Evolutionary conservation across 1,140 invertebrate genomes (phyloP).

Genomic region (Drosophila kohkoa): DNA sequence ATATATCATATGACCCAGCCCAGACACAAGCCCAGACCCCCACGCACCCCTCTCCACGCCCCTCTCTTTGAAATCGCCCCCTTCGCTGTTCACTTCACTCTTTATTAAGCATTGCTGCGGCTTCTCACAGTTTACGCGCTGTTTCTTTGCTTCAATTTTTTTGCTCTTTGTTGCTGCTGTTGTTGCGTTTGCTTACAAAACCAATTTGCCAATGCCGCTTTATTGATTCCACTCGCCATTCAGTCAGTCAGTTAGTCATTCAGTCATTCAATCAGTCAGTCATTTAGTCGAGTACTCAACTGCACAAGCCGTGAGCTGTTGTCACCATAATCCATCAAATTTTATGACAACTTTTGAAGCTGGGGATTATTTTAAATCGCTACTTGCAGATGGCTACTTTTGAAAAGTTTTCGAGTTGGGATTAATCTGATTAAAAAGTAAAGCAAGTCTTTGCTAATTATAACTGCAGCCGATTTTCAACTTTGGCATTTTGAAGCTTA

Average conservation of each 20-base stretch:
- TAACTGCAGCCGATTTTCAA: no score
- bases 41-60: neutral
- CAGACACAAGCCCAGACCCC: neutral
- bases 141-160: conserved; percentile 35
- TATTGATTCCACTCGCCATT: conserved; percentile 34
- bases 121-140: conserved; percentile 33
- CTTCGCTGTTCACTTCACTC: conserved; percentile 9
- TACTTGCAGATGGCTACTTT: no score
- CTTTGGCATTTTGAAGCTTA: no score
- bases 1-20: conserved; percentile 53
- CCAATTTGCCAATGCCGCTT: conserved; percentile 44
- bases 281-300: neutral
- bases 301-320: conserved; percentile 14
- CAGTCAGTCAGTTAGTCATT: neutral
- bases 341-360: neutral
- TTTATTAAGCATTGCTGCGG: conserved; percentile 49
- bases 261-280: neutral
- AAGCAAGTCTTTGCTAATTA: no score
- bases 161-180: neutral
- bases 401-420: no score
- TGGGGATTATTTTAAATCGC: no score
- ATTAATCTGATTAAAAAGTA: no score
- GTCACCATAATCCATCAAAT: conserved; percentile 38
- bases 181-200: conserved; percentile 27
- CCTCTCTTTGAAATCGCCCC: neutral